These are phyloP conservation scores for Dicroscelio sp. DNA, from an alignment of 2,888 invertebrate species.

Conservation along the genomic window DNA sequence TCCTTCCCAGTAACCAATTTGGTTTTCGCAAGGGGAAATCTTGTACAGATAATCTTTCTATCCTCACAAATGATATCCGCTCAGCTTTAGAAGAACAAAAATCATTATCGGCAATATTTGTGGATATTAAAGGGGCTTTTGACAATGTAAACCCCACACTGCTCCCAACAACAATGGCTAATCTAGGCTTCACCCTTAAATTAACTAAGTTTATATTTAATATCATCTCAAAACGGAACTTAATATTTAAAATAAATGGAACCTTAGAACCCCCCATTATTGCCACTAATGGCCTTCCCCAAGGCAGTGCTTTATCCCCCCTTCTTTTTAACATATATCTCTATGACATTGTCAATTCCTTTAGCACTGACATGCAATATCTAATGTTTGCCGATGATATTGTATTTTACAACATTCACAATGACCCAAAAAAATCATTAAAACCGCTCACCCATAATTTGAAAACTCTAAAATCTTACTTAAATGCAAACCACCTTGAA, in stretches of 20 bases:
- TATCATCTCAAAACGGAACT: no score
- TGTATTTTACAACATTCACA: no score
- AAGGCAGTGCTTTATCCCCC: not conserved
- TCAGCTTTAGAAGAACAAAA: not conserved
- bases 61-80: not conserved
- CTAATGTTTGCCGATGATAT: no score
- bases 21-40: not conserved
- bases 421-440: no score
- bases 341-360: no score
- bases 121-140: conserved; percentile 1
- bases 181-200: not conserved
- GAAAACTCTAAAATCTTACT: no score
- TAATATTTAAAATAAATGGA: conserved; percentile 1
- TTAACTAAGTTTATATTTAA: not conserved
- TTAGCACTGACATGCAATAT: no score
- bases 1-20: not conserved
- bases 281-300: not conserved
- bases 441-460: no score
- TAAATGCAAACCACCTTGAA: no score
- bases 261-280: not conserved
- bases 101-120: not conserved
- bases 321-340: not conserved
- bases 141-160: not conserved
- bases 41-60: no score
- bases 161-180: not conserved